A percentile compares a stretch with the other conserved stretches of the same genome.
phyloP scores from a whole-genome alignment of 2,113 vertebrate genomes.

The Sturnira hondurensis region DNA sequence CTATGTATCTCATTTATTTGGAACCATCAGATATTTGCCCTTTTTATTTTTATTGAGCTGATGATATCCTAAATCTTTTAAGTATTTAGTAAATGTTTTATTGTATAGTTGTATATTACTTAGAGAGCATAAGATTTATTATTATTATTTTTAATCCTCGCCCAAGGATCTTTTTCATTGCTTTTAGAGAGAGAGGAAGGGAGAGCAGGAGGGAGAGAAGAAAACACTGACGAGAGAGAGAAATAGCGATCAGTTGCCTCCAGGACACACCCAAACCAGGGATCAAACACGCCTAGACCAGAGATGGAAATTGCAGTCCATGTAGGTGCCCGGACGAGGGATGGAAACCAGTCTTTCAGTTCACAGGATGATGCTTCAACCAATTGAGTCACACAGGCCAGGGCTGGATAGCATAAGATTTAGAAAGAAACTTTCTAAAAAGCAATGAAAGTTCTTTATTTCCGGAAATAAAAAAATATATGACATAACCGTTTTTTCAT shows the following conservation, averaged over 20 bases:
- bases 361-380: background rate
- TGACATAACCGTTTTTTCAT: background rate
- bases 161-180: no score
- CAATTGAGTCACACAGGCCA: background rate
- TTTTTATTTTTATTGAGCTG: background rate
- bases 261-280: no score
- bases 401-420: background rate
- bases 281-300: no score
- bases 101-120: background rate
- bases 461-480: slow-evolving; percentile 10
- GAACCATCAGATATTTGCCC: background rate
- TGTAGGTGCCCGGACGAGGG: no score
- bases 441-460: background rate
- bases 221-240: no score
- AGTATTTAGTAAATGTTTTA: background rate
- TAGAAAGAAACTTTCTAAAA: background rate
- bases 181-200: no score
- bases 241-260: no score
- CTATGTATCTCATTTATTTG: background rate
- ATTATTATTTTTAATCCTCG: no score
- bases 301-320: no score
- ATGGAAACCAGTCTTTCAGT: no score
- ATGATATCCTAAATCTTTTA: background rate
- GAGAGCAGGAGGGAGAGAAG: no score
- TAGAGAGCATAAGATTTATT: background rate